These are phyloP conservation scores for Heliocidaris tuberculata DNA, from an alignment of 35 echinoderm and acorn worm genomes.

Conservation along the genomic window DNA sequence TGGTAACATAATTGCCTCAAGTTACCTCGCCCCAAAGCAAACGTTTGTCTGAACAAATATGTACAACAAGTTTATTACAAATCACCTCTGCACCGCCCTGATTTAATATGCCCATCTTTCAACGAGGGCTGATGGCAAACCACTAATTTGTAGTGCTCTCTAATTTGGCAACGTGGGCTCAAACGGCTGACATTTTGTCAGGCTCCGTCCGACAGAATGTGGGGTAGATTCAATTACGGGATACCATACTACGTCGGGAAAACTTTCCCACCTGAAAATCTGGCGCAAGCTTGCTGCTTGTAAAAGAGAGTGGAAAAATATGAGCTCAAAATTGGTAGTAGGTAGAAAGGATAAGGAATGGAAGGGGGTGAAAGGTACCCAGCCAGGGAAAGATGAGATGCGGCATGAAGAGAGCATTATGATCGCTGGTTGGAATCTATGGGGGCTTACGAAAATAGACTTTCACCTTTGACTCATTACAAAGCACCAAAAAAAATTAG, in stretches of 20 bases:
- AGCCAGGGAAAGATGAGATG: neutral
- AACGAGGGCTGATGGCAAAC: neutral
- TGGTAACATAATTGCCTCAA: neutral
- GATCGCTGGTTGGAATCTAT: neutral
- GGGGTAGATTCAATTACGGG: conserved; percentile 14
- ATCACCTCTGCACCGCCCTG: neutral
- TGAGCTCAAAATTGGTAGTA: neutral
- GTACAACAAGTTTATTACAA: neutral
- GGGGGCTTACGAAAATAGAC: neutral
- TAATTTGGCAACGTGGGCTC: conserved; percentile 6
- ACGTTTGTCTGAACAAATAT: neutral
- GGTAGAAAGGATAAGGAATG: neutral
- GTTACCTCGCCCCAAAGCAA: neutral
- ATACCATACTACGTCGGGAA: neutral
- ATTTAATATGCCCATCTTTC: neutral
- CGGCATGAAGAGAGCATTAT: neutral
- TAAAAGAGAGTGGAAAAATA: neutral
- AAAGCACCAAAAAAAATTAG: neutral
- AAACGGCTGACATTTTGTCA: conserved; percentile 27
- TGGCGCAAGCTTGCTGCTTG: conserved; percentile 1
- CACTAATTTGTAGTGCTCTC: neutral
- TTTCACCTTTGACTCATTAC: neutral
- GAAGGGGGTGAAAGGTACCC: neutral
- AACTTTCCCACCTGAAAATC: conserved; percentile 33
- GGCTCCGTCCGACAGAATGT: neutral